A percentile compares a stretch with the other conserved stretches of the same genome.
These are phyloP conservation scores for Luperina nickerlii DNA, from an alignment of 2,888 invertebrate genomes.

Conservation along the genomic window DNA sequence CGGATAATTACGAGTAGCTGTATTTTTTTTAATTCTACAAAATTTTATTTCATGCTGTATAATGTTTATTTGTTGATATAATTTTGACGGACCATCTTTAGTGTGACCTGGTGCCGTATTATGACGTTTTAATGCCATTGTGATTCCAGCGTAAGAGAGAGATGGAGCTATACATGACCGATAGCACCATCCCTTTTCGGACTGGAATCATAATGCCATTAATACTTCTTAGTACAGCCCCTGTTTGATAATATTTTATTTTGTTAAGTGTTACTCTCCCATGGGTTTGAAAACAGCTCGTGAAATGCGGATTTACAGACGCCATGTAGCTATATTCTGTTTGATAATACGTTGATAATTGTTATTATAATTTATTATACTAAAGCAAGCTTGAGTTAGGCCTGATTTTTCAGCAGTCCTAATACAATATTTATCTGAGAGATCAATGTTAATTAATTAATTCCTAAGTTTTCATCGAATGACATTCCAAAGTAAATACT, in stretches of 20 bases:
- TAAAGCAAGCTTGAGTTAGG: not conserved
- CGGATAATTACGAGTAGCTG: not conserved
- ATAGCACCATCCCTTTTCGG: no score
- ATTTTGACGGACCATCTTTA: not conserved
- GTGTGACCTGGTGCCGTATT: no score
- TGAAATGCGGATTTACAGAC: not conserved
- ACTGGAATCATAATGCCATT: no score
- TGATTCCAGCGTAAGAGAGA: no score
- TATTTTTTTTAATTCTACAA: no score
- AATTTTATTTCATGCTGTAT: not conserved
- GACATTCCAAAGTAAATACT: conserved; percentile 57
- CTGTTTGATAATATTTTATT: not conserved
- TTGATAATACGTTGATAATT: conserved; percentile 17
- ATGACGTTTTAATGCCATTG: no score
- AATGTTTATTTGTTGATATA: conserved; percentile 21
- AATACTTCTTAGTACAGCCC: no score
- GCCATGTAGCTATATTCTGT: not conserved
- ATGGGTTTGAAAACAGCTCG: not conserved
- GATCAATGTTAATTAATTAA: not conserved
- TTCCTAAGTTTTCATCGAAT: conserved; percentile 27
- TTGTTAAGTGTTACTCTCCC: not conserved
- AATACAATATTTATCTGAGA: not conserved
- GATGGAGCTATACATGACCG: no score
- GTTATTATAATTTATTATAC: not conserved
- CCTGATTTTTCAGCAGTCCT: no score